Evolutionary conservation across 1,140 invertebrate species (phyloP).

Genomic region (Coelopa frigida): DNA sequence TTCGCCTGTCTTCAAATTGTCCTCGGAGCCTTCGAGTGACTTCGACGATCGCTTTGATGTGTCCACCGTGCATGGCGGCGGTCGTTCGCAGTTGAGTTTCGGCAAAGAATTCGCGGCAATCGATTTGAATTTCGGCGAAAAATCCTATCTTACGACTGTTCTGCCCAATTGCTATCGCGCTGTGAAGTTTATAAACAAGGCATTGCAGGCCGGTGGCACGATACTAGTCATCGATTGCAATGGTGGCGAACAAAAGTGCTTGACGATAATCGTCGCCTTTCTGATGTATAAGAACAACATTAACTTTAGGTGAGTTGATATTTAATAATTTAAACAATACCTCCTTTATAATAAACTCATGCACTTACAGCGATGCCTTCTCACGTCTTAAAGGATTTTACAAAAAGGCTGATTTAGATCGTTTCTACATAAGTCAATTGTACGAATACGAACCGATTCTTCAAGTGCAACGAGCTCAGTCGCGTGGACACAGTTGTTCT

Average conservation of each 20-base stretch:
- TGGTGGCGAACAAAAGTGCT: slow-evolving; percentile 19
- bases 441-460: slow-evolving; percentile 24
- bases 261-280: slow-evolving; percentile 20
- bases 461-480: slow-evolving; percentile 19
- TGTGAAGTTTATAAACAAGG: slow-evolving; percentile 20
- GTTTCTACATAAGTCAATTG: slow-evolving; percentile 19
- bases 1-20: slow-evolving; percentile 11
- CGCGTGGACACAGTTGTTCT: slow-evolving; percentile 20
- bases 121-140: slow-evolving; percentile 22
- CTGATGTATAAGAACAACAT: slow-evolving; percentile 23
- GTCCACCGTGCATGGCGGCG: slow-evolving; percentile 3
- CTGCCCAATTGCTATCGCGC: slow-evolving; percentile 23
- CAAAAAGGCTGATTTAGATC: slow-evolving; percentile 21
- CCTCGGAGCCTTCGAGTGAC: neutral
- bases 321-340: no score
- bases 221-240: slow-evolving; percentile 19
- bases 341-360: slow-evolving; percentile 3
- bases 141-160: slow-evolving; percentile 19
- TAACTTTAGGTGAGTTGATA: slow-evolving; percentile 18
- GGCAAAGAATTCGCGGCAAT: slow-evolving; percentile 18
- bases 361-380: slow-evolving; percentile 20
- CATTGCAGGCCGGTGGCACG: slow-evolving; percentile 12
- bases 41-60: neutral
- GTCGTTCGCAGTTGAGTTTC: slow-evolving; percentile 9
- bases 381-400: slow-evolving; percentile 17